Conservation (phyloP, 2,113 vertebrate genomes). For the Hippocampus comes region DNA sequence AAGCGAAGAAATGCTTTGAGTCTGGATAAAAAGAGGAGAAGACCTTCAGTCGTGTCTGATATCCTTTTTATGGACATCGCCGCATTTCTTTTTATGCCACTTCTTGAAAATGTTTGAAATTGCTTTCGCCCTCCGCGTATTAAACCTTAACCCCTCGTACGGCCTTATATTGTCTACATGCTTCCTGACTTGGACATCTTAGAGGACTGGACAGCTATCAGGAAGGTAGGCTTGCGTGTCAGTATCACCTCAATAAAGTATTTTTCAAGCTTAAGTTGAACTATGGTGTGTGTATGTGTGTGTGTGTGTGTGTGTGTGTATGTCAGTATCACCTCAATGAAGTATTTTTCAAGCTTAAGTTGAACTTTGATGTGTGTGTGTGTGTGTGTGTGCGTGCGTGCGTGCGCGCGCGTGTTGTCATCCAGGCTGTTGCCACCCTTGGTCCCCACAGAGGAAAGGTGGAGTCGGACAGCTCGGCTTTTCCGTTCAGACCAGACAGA, state of each 20-base stretch:
- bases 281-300: neutral
- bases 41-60: slow-evolving; percentile 90
- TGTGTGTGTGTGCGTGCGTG: neutral
- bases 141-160: slow-evolving; percentile 76
- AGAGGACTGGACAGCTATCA: slow-evolving; percentile 97
- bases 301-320: neutral
- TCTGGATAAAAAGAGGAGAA: slow-evolving; percentile 92
- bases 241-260: neutral
- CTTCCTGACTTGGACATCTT: slow-evolving; percentile 93
- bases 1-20: slow-evolving; percentile 89
- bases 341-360: neutral
- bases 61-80: slow-evolving; percentile 74
- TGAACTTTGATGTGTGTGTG: neutral
- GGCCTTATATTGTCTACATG: slow-evolving; percentile 97
- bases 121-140: neutral
- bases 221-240: slow-evolving; percentile 75
- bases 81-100: neutral
- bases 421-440: slow-evolving; percentile 87
- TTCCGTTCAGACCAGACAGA: slow-evolving; percentile 62
- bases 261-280: neutral
- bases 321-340: neutral
- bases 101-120: neutral
- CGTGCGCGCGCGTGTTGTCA: slow-evolving; percentile 12
- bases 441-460: slow-evolving; percentile 87
- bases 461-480: slow-evolving; percentile 64